Evolutionary conservation across 1,140 invertebrate genomes (phyloP).

Genomic region (Portunus trituberculatus): DNA sequence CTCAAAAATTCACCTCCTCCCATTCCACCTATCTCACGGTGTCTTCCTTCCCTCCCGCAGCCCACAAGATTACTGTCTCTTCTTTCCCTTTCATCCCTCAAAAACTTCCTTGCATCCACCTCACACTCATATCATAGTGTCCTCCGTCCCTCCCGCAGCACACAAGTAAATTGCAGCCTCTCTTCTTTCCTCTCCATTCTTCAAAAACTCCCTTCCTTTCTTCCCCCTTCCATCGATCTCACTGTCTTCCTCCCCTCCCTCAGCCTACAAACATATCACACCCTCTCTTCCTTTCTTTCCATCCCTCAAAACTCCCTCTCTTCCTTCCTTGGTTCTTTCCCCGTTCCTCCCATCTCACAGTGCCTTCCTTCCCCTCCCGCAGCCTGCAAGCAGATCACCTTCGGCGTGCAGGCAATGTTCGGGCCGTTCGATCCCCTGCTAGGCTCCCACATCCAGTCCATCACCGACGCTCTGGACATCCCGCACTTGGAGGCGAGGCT

Average conservation of each 20-base stretch:
- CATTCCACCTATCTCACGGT: not conserved
- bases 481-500: slow-evolving; percentile 91
- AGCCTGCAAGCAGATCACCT: slow-evolving; percentile 93
- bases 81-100: too few relatives aligned
- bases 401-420: slow-evolving; percentile 93
- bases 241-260: too few relatives aligned
- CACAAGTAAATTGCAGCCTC: too few relatives aligned
- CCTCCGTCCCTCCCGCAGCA: too few relatives aligned
- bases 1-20: slow-evolving; percentile 23
- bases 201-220: too few relatives aligned
- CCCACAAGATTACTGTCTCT: too few relatives aligned
- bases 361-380: slow-evolving; percentile 75
- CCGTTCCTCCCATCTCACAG: not conserved
- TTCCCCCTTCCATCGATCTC: too few relatives aligned
- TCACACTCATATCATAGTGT: too few relatives aligned
- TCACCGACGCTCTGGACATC: slow-evolving; percentile 92
- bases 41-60: not conserved
- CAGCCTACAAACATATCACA: too few relatives aligned
- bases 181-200: not conserved
- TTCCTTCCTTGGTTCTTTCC: not conserved
- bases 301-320: not conserved
- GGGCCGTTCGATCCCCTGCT: slow-evolving; percentile 92
- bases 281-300: not conserved
- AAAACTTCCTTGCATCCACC: too few relatives aligned
- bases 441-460: slow-evolving; percentile 92